These are phyloP conservation scores for Paralichthys olivaceus DNA, from an alignment of 2,113 vertebrate genomes.

Conservation along the genomic window DNA sequence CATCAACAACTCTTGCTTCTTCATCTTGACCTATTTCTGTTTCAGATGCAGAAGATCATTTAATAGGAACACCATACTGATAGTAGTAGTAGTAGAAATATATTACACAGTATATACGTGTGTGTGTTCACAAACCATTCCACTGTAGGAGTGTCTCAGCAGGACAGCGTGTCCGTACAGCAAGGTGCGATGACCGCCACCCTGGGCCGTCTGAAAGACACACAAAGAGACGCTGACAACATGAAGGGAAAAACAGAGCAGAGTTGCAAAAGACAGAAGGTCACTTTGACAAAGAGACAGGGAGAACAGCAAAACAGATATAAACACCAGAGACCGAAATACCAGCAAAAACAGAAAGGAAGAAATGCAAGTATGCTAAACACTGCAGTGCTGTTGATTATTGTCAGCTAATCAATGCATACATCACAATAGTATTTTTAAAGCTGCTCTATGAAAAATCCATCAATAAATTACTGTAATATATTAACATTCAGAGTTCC, in stretches of 20 bases:
- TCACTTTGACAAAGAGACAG: neutral
- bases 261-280: neutral
- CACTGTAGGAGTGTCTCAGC: constrained; percentile 95
- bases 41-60: too few relatives aligned
- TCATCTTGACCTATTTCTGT: too few relatives aligned
- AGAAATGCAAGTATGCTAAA: neutral
- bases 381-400: neutral
- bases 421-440: too few relatives aligned
- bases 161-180: constrained; percentile 94
- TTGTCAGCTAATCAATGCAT: too few relatives aligned
- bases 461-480: too few relatives aligned
- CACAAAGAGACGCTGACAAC: neutral
- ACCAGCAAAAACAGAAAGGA: constrained; percentile 20
- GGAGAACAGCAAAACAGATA: constrained; percentile 10
- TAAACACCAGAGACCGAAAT: constrained; percentile 29
- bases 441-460: too few relatives aligned
- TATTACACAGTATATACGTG: too few relatives aligned
- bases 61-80: too few relatives aligned
- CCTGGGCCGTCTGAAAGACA: constrained; percentile 87
- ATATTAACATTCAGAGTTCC: too few relatives aligned
- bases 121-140: constrained; percentile 88
- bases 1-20: too few relatives aligned
- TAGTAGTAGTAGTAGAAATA: too few relatives aligned
- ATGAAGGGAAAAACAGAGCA: neutral
- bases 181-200: constrained; percentile 92